These are phyloP conservation scores for Muscicapa striata DNA, from an alignment of 2,797 vertebrate genomes.

Conservation along the genomic window DNA sequence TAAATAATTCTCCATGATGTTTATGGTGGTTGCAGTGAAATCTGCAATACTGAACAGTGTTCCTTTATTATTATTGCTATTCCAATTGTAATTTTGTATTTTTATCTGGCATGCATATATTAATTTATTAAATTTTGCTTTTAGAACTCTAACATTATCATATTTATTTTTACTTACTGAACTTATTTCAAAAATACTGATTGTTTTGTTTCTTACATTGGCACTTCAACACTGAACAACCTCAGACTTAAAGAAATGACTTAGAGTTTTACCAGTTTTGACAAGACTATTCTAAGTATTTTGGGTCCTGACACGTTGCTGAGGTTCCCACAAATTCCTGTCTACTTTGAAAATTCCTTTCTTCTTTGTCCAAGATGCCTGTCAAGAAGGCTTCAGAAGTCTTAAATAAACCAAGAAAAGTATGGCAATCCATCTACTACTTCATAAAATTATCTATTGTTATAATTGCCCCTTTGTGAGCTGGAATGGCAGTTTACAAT, in stretches of 20 bases:
- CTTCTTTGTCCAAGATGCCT: background rate
- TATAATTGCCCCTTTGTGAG: background rate
- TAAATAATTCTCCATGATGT: conserved; percentile 79
- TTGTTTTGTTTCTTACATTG: background rate
- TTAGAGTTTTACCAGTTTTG: background rate
- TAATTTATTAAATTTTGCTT: conserved; percentile 98
- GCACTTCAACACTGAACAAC: background rate
- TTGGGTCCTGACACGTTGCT: background rate
- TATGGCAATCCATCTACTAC: background rate
- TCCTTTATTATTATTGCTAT: conserved; percentile 77
- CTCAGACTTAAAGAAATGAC: background rate
- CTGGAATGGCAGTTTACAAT: background rate
- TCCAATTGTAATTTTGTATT: conserved; percentile 83
- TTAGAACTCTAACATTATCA: conserved; percentile 75
- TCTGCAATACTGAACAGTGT: conserved; percentile 81
- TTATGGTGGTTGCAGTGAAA: conserved; percentile 82
- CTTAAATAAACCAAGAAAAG: background rate
- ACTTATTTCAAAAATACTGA: background rate
- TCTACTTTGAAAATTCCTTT: background rate
- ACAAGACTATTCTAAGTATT: background rate
- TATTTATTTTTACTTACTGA: conserved; percentile 6
- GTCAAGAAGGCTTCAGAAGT: background rate
- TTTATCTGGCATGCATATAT: conserved; percentile 90
- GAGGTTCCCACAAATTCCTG: background rate
- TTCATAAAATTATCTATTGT: background rate